Conservation (phyloP, 2,888 invertebrate genomes). For the Bugula neritina region DNA sequence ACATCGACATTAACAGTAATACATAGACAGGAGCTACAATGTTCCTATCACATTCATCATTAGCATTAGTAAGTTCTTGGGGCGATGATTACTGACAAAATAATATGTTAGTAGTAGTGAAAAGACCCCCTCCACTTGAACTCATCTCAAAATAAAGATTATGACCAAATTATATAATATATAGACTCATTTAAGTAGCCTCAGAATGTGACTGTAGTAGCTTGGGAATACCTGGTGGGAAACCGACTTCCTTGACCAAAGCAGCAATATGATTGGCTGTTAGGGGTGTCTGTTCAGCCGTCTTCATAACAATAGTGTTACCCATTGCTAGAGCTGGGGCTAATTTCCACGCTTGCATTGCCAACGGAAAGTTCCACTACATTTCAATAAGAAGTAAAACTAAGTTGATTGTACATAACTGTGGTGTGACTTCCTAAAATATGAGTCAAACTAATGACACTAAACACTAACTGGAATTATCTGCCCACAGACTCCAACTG, state of each 20-base stretch:
- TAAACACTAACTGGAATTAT: slow-evolving; percentile 66
- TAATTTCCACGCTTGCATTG: slow-evolving; percentile 46
- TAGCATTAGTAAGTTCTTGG: no score
- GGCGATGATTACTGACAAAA: no score
- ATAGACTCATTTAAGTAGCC: no score
- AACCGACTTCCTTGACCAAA: slow-evolving; percentile 51
- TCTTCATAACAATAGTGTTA: slow-evolving; percentile 51
- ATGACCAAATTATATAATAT: no score
- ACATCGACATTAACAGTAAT: no score
- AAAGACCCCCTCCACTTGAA: no score
- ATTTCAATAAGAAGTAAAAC: slow-evolving; percentile 12
- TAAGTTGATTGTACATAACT: slow-evolving; percentile 48
- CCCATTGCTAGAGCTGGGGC: slow-evolving; percentile 53
- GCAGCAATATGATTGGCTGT: slow-evolving; percentile 50
- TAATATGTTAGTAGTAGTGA: no score
- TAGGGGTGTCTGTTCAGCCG: slow-evolving; percentile 54
- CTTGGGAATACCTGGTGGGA: slow-evolving; percentile 50
- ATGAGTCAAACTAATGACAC: neutral
- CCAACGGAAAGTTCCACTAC: slow-evolving; percentile 52
- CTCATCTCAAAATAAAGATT: no score
- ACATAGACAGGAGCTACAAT: no score
- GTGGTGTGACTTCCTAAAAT: slow-evolving; percentile 56
- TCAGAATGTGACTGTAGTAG: no score
- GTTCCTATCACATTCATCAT: no score
- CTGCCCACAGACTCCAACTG: slow-evolving; percentile 89